phyloP scores from a whole-genome alignment of 2,797 vertebrate genomes.

The Sciaenops ocellatus region DNA sequence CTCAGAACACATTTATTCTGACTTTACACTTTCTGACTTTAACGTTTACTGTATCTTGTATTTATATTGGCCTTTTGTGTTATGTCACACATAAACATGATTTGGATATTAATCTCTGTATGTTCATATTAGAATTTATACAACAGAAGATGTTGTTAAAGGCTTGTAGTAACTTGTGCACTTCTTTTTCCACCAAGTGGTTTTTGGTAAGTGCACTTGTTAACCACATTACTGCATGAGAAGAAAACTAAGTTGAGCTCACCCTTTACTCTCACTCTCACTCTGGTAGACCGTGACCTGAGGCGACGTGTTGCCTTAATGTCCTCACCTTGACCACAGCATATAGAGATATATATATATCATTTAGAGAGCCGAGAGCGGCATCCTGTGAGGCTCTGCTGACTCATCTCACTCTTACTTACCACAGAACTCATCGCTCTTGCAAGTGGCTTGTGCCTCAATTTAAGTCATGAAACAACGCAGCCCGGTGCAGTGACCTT shows the following conservation, averaged over 20 bases:
- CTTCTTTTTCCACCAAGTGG: background rate
- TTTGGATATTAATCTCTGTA: too few species aligned
- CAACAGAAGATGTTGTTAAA: background rate
- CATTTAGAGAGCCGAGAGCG: constrained; percentile 15
- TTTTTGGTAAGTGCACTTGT: constrained; percentile 14
- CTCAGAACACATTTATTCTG: too few species aligned
- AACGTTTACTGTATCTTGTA: background rate
- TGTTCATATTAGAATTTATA: too few species aligned
- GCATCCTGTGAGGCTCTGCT: constrained; percentile 33
- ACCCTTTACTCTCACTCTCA: background rate
- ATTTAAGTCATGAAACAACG: constrained; percentile 37
- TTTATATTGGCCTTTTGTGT: constrained; percentile 2
- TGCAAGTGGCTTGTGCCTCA: background rate
- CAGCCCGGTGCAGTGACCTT: constrained; percentile 18
- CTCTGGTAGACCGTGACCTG: background rate
- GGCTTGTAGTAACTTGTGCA: background rate
- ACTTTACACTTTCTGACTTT: too few species aligned
- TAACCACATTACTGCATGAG: background rate
- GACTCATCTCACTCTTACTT: constrained; percentile 38
- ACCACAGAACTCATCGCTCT: constrained; percentile 8
- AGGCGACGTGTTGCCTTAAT: background rate
- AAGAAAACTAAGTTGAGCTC: background rate
- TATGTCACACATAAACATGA: too few species aligned
- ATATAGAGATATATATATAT: too few species aligned
- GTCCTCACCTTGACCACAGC: constrained; percentile 38